phyloP scores from a whole-genome alignment of 2,113 vertebrate genomes.

The Oceanites oceanicus region DNA sequence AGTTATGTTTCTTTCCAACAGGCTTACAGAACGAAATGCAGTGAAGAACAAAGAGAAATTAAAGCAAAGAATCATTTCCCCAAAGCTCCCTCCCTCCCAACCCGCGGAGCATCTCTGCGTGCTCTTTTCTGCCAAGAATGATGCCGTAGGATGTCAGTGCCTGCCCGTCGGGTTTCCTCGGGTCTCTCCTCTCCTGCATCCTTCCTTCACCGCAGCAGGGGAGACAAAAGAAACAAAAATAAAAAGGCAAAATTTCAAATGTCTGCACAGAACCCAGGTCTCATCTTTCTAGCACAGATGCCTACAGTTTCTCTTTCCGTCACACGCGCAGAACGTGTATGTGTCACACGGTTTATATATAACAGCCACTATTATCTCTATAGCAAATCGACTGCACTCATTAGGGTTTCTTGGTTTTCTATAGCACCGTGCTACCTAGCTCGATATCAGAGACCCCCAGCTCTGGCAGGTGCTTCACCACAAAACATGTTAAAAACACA shows the following conservation, averaged over 20 bases:
- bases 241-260: neutral
- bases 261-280: neutral
- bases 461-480: neutral
- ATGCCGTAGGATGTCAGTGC: conserved; percentile 43
- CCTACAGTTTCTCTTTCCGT: neutral
- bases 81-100: conserved; percentile 59
- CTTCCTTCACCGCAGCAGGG: neutral
- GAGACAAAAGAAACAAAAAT: neutral
- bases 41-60: conserved; percentile 62
- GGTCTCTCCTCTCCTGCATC: conserved; percentile 56
- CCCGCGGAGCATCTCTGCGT: conserved; percentile 11
- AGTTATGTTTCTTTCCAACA: conserved; percentile 25
- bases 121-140: conserved; percentile 47
- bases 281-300: neutral
- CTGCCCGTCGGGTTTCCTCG: conserved; percentile 22
- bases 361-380: neutral
- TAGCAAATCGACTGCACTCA: neutral
- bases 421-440: neutral
- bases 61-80: conserved; percentile 68
- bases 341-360: neutral
- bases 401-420: neutral
- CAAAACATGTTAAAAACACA: neutral
- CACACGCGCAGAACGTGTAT: neutral
- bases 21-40: conserved; percentile 62
- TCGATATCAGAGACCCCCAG: neutral